Evolutionary conservation across 2,113 vertebrate genomes (phyloP), one percentile per base, ranked within the genome.

Genomic region (Callorhinus ursinus): DNA sequence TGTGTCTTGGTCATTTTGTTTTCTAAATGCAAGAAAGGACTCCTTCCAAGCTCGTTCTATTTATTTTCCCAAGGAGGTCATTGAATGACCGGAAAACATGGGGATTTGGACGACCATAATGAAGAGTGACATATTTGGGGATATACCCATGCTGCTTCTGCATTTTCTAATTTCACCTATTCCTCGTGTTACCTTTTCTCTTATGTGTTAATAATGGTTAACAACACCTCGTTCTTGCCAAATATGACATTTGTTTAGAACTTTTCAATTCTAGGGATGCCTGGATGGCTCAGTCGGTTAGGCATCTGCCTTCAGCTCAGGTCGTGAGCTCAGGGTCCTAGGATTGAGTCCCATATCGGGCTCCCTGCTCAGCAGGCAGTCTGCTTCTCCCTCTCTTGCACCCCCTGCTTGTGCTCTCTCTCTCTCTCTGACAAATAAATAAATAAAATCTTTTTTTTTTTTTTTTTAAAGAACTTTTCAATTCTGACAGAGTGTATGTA

Each of bases 21-120:
- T 13, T 13, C 63, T 33, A 42, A 69, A 63, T 49, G 21, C n/a
- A 83, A n/a, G 31, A 59, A 81, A 87, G n/a, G 9, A 72, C 14
- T 49, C 22, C 53, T 85, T 93, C 39, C 55, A 83, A 92, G 28
- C 14, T 28, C 19, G 1, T 76, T 86, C 65, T 61, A 8, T 42
- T 85, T 71, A 93, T 49, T 92, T 97, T 89, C 59, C 79, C 22
- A 53, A 95, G 57, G 33, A 97, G 89, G 28, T 86, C 46, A 67
- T 0, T 51, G 59, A 93, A 59, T 39, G 24, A 59, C 49, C 31
- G 39, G 55, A 28, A 89, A 63, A 69, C 57, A 33, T 1, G 39
- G 28, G 74, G 31, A 65, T 36, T 72, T 92, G n/a, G 42, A 55
- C 2, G 31, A 55, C 84, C 51, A 10, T 13, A 91, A 69, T 51